phyloP scores from a whole-genome alignment of 2,797 vertebrate species.

The Ctenopoma kingsleyae region DNA sequence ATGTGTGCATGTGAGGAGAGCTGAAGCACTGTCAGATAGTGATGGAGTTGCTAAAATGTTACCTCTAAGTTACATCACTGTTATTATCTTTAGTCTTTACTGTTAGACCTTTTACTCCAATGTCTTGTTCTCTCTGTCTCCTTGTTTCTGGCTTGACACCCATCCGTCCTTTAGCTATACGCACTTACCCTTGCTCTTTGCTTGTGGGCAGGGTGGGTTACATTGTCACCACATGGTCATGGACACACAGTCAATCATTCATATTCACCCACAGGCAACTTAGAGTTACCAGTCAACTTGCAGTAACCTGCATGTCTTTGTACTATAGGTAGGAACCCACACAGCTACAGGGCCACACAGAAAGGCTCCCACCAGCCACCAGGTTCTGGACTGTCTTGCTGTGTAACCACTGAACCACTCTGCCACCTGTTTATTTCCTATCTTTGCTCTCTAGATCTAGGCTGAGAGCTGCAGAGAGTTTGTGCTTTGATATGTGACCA shows the following conservation, averaged over 20 bases:
- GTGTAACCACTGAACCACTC: no score
- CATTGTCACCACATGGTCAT: no score
- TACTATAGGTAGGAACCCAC: no score
- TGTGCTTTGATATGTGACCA: background rate
- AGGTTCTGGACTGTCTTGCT: no score
- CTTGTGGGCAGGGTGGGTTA: background rate
- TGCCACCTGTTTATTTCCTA: constrained; percentile 1
- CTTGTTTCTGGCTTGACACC: background rate
- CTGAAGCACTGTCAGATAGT: constrained; percentile 17
- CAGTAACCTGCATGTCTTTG: no score
- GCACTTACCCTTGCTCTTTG: background rate
- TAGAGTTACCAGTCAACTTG: no score
- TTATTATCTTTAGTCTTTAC: constrained; percentile 10
- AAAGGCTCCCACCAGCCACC: no score
- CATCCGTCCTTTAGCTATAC: background rate
- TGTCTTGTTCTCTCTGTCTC: no score
- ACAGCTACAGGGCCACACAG: no score
- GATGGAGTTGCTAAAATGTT: constrained; percentile 47
- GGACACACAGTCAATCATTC: background rate
- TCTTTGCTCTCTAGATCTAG: background rate
- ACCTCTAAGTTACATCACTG: constrained; percentile 58
- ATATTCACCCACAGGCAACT: no score
- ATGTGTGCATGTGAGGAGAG: constrained; percentile 17
- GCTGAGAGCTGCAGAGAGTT: no score
- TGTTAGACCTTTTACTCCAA: no score